Evolutionary conservation across 2,888 invertebrate genomes (phyloP).

Genomic region (Chymomyza fuscimana): DNA sequence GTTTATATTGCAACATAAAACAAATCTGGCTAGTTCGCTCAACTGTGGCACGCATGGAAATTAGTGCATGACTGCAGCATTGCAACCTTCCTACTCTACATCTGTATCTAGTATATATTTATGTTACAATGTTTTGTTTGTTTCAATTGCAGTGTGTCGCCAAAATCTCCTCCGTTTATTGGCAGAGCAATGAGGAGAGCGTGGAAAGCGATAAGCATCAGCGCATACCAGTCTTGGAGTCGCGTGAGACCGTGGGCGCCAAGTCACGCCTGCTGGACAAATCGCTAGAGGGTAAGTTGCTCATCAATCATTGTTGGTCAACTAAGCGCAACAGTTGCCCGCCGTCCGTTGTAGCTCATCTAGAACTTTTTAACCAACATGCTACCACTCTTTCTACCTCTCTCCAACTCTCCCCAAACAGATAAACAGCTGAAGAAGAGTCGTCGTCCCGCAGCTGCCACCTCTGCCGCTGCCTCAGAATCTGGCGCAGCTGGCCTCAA

Average conservation of each 20-base stretch:
- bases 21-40: conserved; percentile 15
- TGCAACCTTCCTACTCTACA: background rate
- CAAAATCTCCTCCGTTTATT: conserved; percentile 91
- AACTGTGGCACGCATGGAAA: conserved; percentile 8
- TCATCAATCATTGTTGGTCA: conserved; percentile 61
- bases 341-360: background rate
- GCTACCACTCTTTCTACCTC: conserved; percentile 13
- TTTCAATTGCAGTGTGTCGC: conserved; percentile 85
- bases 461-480: conserved; percentile 50
- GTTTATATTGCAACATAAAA: conserved; percentile 15
- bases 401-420: conserved; percentile 13
- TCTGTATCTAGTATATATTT: conserved; percentile 16
- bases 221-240: conserved; percentile 88
- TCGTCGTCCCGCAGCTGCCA: conserved; percentile 66
- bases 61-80: conserved; percentile 1
- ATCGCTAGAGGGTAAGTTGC: conserved; percentile 72
- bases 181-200: conserved; percentile 93
- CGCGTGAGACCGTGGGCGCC: conserved; percentile 85
- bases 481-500: conserved; percentile 28
- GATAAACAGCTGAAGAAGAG: conserved; percentile 73
- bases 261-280: conserved; percentile 82
- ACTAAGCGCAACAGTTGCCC: conserved; percentile 55
- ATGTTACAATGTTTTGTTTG: conserved; percentile 9
- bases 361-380: conserved; percentile 13
- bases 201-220: conserved; percentile 88